Percentiles rank a stretch among this genome's conserved stretches.
Conservation (phyloP, 2,113 vertebrate genomes). For the Ailurus styani region DNA sequence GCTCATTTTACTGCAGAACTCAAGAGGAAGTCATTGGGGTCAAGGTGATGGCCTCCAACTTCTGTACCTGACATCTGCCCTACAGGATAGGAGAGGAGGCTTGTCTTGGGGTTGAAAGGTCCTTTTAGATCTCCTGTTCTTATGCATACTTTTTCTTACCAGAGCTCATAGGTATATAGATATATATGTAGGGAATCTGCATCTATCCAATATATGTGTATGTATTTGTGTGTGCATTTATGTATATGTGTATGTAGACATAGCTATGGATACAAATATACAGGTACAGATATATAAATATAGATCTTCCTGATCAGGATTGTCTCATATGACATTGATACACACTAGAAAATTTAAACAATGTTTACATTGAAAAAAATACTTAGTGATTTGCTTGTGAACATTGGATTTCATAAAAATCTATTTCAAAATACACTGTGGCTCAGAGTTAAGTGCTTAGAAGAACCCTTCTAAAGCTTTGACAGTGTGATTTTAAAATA, state of each 20-base stretch:
- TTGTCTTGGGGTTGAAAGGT: neutral
- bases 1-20: neutral
- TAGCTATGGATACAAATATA: neutral
- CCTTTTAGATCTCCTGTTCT: neutral
- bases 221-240: neutral
- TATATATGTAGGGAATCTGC: neutral
- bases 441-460: neutral
- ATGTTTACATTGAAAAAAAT: constrained; percentile 1
- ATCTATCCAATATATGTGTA: neutral
- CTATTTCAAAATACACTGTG: neutral
- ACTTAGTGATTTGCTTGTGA: neutral
- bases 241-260: neutral
- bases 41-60: neutral
- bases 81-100: neutral
- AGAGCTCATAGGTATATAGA: neutral
- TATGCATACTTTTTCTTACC: neutral
- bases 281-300: neutral
- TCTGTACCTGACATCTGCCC: neutral
- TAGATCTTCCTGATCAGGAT: neutral
- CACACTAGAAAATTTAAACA: neutral
- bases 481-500: constrained; percentile 40
- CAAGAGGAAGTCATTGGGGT: neutral
- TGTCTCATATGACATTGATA: neutral
- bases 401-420: neutral
- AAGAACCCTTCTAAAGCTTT: neutral